Evolutionary conservation across 2,888 invertebrate species (phyloP).

Genomic region (Nycteola revayana): DNA sequence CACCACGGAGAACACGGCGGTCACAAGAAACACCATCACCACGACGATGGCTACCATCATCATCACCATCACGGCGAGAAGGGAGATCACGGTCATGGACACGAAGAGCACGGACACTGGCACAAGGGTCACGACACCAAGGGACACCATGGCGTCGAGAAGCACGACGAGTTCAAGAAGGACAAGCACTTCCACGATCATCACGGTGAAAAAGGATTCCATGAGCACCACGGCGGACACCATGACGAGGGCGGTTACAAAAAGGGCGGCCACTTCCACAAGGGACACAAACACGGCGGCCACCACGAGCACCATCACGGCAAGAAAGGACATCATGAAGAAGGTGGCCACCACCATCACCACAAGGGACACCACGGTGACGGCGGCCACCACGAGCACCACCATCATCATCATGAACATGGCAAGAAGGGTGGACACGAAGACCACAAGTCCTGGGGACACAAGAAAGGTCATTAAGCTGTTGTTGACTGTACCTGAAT

Average conservation of each 20-base stretch:
- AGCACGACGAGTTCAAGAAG: conserved; percentile 91
- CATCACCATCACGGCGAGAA: conserved; percentile 84
- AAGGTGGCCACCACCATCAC: conserved; percentile 89
- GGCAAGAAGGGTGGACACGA: conserved; percentile 91
- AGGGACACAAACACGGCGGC: conserved; percentile 88
- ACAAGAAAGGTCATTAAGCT: conserved; percentile 76
- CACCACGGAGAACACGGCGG: conserved; percentile 84
- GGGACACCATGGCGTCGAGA: conserved; percentile 91
- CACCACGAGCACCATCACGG: conserved; percentile 90
- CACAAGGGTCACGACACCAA: conserved; percentile 93
- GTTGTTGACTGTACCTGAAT: conserved; percentile 28
- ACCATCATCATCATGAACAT: conserved; percentile 86
- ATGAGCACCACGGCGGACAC: conserved; percentile 89
- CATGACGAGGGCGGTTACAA: conserved; percentile 89
- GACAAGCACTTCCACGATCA: conserved; percentile 93
- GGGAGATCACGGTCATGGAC: conserved; percentile 82
- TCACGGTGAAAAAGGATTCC: conserved; percentile 88
- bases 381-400: conserved; percentile 89
- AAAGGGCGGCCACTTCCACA: conserved; percentile 90
- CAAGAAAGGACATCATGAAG: conserved; percentile 88
- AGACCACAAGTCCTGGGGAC: conserved; percentile 90
- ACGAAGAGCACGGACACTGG: conserved; percentile 84
- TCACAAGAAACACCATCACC: conserved; percentile 84
- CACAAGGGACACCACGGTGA: conserved; percentile 90
- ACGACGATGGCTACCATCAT: conserved; percentile 84